Evolutionary conservation across 2,113 vertebrate species (phyloP), one percentile per base, ranked within the genome.

Genomic region (Polyodon spathula): DNA sequence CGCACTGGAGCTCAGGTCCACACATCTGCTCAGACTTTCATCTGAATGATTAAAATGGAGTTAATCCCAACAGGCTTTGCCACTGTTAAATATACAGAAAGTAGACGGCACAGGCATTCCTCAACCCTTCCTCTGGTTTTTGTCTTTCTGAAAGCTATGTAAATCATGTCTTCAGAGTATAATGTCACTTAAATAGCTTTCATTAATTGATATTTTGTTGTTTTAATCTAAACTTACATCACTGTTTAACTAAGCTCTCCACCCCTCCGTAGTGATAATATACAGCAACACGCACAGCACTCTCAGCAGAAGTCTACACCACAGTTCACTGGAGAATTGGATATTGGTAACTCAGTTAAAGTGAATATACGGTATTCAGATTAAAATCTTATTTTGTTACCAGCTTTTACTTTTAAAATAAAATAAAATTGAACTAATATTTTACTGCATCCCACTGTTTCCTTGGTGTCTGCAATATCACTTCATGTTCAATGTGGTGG

Each of bases 21-120:
- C 55, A 63, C 41, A 46, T 3, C 62, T 55, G 57, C 57, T 63
- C 62, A 63, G 10, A n/a, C 48, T 40, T 40, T 46, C 6, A 40
- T 27, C 8, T 12, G 4, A 9, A 6, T 17, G 6, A 46, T 17
- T 12, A 37, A 16, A 16, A 27, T 27, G 10, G 39, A 40, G 8
- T 41, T 50, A 62, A 54, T 14, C 14, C 8, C 60, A 55, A 44
- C 12, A 17, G 56, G 54, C 54, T 15, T 40, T 10, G 41, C 39
- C 39, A 15, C 56, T 39, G 56, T 38, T 57, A 17, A 16, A 8
- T 58, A 43, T 12, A 42, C 7, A 27, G 15, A 39, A 57, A 27
- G 12, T 8, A 42, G 27, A n/a, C 16, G 41, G 37, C 56, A 10
- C 10, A 15, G 8, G 4, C 2, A n/a, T 27, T 9, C 56, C 4